phyloP scores from a whole-genome alignment of 2,113 vertebrate genomes.

The Hassar affinis region DNA sequence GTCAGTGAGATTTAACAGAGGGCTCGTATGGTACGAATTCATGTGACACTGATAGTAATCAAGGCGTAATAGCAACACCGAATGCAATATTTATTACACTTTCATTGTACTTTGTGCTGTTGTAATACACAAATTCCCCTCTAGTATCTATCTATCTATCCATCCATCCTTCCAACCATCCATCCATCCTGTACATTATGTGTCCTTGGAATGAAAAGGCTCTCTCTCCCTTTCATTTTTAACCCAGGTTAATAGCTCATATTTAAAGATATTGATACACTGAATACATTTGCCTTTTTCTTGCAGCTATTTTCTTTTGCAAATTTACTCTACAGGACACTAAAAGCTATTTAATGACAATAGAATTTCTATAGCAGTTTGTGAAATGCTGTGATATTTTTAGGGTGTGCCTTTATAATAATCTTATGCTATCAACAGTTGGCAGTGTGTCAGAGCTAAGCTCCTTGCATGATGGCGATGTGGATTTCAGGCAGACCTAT shows the following conservation, averaged over 20 bases:
- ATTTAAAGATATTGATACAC: background rate
- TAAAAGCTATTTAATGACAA: background rate
- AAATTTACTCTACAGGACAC: background rate
- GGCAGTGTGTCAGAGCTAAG: conserved; percentile 92
- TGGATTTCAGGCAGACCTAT: conserved; percentile 84
- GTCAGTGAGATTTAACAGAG: background rate
- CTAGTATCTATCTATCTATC: no score
- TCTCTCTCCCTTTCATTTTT: background rate
- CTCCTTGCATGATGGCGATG: conserved; percentile 87
- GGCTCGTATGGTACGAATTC: background rate
- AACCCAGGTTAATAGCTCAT: background rate
- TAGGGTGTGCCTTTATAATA: conserved; percentile 4
- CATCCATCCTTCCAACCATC: no score
- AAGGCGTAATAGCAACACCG: conserved; percentile 38
- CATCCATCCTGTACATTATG: no score
- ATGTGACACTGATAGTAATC: background rate
- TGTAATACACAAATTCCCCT: no score
- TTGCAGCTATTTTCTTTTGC: background rate
- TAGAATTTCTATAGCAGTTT: conserved; percentile 5
- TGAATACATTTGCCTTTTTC: background rate
- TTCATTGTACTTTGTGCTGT: no score
- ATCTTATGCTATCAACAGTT: conserved; percentile 70
- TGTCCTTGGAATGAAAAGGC: background rate
- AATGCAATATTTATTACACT: background rate
- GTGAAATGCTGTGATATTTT: background rate